Conservation (phyloP, 2,888 invertebrate genomes). For the Enchytraeus crypticus region DNA sequence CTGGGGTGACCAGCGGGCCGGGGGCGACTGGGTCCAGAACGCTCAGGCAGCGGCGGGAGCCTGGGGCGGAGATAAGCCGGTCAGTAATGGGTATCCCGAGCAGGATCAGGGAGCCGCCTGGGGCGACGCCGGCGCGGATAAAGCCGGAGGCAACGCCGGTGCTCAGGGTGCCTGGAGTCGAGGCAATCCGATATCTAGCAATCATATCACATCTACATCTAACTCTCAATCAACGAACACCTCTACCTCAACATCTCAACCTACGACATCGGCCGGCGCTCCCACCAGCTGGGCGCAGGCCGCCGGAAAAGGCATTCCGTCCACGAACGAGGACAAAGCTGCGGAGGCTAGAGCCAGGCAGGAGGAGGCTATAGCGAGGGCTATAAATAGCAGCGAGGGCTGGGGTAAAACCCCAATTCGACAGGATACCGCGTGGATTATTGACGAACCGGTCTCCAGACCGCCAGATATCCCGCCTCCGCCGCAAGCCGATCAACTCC, state of each 20-base stretch:
- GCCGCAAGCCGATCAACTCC: not conserved
- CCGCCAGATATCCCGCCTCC: not conserved
- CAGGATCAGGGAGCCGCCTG: no score
- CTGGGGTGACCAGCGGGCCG: not conserved
- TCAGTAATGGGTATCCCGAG: no score
- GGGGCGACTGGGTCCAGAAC: conserved; percentile 8
- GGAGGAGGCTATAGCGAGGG: conserved; percentile 18
- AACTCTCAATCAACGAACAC: not conserved
- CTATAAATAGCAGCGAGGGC: conserved; percentile 41
- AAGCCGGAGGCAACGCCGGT: not conserved
- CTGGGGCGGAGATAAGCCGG: not conserved
- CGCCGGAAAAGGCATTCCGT: not conserved
- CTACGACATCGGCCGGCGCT: not conserved
- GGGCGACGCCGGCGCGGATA: not conserved
- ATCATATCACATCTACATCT: not conserved
- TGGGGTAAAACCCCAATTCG: conserved; percentile 45
- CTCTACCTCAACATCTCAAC: not conserved
- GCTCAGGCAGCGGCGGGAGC: not conserved
- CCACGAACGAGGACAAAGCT: not conserved
- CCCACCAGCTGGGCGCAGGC: not conserved
- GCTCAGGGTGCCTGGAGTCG: conserved; percentile 13
- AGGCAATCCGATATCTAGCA: conserved; percentile 8
- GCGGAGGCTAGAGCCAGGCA: not conserved
- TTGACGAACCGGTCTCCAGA: conserved; percentile 7
- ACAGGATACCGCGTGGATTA: conserved; percentile 42